Conservation (phyloP, 2,797 vertebrate genomes). For the Enteromius treurensis region DNA sequence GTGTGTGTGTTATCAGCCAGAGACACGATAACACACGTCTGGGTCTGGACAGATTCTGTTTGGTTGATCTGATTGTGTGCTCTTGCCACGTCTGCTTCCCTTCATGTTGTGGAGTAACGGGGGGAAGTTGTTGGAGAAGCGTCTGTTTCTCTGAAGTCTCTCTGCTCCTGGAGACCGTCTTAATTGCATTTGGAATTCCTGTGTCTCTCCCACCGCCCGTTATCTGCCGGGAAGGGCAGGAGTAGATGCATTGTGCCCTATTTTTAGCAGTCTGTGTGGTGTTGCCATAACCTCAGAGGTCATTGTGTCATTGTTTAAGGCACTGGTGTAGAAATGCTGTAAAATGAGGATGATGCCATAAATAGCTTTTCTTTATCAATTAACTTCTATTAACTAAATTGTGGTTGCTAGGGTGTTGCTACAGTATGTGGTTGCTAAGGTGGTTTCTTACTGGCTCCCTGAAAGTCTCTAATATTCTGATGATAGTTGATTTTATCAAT, state of each 20-base stretch:
- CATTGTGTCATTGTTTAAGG: neutral
- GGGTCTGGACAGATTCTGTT: conserved; percentile 57
- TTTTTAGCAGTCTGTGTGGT: conserved; percentile 70
- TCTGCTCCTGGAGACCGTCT: conserved; percentile 65
- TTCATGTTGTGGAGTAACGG: conserved; percentile 70
- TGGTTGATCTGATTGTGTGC: conserved; percentile 69
- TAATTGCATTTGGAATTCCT: conserved; percentile 72
- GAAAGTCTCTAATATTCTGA: neutral
- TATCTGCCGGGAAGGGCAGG: conserved; percentile 70
- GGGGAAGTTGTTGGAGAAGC: conserved; percentile 64
- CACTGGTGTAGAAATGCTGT: no score
- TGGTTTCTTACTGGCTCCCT: neutral
- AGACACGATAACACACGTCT: conserved; percentile 51
- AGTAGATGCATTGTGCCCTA: conserved; percentile 70
- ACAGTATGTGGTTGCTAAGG: neutral
- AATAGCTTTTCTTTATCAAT: no score
- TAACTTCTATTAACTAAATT: no score
- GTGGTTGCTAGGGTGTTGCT: neutral
- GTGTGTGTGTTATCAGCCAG: conserved; percentile 62
- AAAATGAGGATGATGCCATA: no score
- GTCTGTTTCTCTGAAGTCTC: conserved; percentile 71
- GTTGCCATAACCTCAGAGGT: conserved; percentile 63
- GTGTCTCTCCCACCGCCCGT: conserved; percentile 61
- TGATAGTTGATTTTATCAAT: neutral
- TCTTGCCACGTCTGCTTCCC: conserved; percentile 59